Base-by-base conservation (phyloP, 2,888 invertebrate species). In the Drosophila longiperda region DNA sequence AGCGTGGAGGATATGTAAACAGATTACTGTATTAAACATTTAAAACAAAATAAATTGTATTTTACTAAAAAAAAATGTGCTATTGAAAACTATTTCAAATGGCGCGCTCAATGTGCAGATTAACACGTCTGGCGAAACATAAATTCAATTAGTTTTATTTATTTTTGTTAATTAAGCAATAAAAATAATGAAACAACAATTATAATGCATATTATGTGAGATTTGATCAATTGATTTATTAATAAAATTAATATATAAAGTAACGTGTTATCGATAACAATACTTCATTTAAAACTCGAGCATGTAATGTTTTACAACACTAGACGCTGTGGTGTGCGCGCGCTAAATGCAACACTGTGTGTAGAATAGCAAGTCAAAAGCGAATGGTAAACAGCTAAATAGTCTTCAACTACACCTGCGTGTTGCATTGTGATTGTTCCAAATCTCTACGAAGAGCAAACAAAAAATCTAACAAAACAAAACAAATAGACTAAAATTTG, bases 1-100 rank as follows among this genome's bases (percentile, higher is more conserved):
- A 98, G 98, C 91, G 96, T 96, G 0, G 97, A 98, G 86, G 99
- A 99, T 91, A 97, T 99, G 97, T 99, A 95, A 94, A 74, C 94
- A 52, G 7, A 29, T 9, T 15, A 26, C 11, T 36, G 45, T 33
- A 50, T 60, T 75, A 57, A 36, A 49, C 36, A 53, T 60, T 75
- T 60, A 33, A 49, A 26, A 40, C 26, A 54, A 54, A 49, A 42
- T 61, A 20, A 66, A 63, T 33, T 23, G 9, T 49, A 49, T 17
- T 61, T 40, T 38, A n/a, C n/a, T 45, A 48, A 26, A 3, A 32
- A 38, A 49, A 34, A 29, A 34, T 3, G 6, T 55, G 23, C 5
- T 58, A 40, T 65, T 62, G 62, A 68, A 49, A 48, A 23, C 3
- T 34, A 26, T 12, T 11, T 34, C 3, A 45, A 23, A 45, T 23